Percentiles rank a stretch among this genome's conserved stretches.
phyloP scores from a whole-genome alignment of 2,888 invertebrate genomes.

The Blastobasis lacticolella region DNA sequence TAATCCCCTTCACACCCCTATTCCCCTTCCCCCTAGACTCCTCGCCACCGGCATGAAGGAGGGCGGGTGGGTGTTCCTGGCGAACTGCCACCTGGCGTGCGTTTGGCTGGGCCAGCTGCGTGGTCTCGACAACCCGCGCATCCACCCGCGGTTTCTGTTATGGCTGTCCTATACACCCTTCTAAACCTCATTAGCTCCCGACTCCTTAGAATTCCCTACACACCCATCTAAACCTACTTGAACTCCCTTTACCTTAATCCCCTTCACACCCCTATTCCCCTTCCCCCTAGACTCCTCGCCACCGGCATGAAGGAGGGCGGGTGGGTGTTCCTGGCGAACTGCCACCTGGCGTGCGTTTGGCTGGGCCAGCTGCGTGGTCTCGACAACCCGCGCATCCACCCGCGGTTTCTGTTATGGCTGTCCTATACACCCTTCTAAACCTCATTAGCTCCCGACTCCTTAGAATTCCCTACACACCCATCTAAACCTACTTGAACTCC shows the following conservation, averaged over 20 bases:
- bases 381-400: conserved; percentile 82
- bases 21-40: conserved; percentile 59
- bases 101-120: conserved; percentile 91
- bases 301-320: conserved; percentile 82
- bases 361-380: conserved; percentile 87
- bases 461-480: no score
- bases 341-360: conserved; percentile 91
- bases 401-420: conserved; percentile 88
- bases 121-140: conserved; percentile 81
- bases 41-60: conserved; percentile 79
- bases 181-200: no score
- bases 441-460: no score
- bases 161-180: conserved; percentile 95
- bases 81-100: conserved; percentile 91
- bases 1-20: no score
- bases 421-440: conserved; percentile 81
- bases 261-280: background rate
- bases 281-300: conserved; percentile 73
- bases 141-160: conserved; percentile 85
- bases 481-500: no score
- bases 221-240: no score
- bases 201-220: no score
- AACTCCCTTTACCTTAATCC: no score
- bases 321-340: conserved; percentile 94
- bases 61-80: conserved; percentile 91